Conservation (phyloP, 2,797 vertebrate genomes). For the Lateolabrax maculatus region DNA sequence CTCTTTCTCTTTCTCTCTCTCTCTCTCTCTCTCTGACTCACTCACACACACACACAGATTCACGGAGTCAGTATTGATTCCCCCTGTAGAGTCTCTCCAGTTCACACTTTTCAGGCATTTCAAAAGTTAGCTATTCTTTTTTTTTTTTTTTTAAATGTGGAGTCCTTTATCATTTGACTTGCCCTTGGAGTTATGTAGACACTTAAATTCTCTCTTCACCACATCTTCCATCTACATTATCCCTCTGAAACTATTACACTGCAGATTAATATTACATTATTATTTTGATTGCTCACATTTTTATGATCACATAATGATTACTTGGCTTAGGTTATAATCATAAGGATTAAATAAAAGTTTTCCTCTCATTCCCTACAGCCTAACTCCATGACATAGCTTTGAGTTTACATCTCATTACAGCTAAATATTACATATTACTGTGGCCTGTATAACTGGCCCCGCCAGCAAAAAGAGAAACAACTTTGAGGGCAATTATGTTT, state of each 20-base stretch:
- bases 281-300: slow-evolving; percentile 54
- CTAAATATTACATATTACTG: slow-evolving; percentile 30
- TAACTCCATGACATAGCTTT: background rate
- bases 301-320: slow-evolving; percentile 36
- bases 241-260: slow-evolving; percentile 52
- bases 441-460: background rate
- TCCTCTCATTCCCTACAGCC: background rate
- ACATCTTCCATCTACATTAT: slow-evolving; percentile 51
- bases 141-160: slow-evolving; percentile 41
- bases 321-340: slow-evolving; percentile 32
- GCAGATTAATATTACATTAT: slow-evolving; percentile 58
- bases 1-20: background rate
- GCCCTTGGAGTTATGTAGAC: slow-evolving; percentile 52
- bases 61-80: slow-evolving; percentile 46
- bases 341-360: slow-evolving; percentile 20
- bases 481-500: slow-evolving; percentile 14
- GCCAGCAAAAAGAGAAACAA: slow-evolving; percentile 3
- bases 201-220: slow-evolving; percentile 27
- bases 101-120: slow-evolving; percentile 46
- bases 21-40: slow-evolving; percentile 3
- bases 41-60: slow-evolving; percentile 25
- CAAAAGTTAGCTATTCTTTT: slow-evolving; percentile 51
- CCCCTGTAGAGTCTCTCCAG: slow-evolving; percentile 22
- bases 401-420: slow-evolving; percentile 44
- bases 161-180: slow-evolving; percentile 50